Percentiles rank a stretch among this genome's conserved stretches.
Conservation (phyloP, 2,888 invertebrate genomes). For the Anarsia innoxiella region DNA sequence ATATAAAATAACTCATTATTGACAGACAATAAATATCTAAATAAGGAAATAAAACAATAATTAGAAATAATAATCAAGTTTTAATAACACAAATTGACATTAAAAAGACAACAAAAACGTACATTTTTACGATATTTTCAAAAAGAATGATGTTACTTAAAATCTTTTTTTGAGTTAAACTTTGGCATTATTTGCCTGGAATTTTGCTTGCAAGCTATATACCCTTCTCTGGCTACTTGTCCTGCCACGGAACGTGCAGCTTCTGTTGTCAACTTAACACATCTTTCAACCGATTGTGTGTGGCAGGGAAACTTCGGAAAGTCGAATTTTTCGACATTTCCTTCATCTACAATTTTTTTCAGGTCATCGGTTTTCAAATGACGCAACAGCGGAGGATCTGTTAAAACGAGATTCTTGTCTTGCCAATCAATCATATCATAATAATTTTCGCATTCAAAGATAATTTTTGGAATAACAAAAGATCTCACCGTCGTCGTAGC, state of each 20-base stretch:
- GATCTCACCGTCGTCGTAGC: neutral
- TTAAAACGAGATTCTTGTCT: neutral
- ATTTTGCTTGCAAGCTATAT: no score
- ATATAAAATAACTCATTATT: no score
- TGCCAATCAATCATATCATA: slow-evolving; percentile 5
- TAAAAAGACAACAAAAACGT: neutral
- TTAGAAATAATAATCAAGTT: neutral
- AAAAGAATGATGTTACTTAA: slow-evolving; percentile 1
- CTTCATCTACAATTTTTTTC: neutral
- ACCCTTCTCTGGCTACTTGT: neutral
- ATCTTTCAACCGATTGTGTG: slow-evolving; percentile 5
- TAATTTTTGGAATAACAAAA: neutral
- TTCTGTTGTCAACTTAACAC: slow-evolving; percentile 1
- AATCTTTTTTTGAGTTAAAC: slow-evolving; percentile 1
- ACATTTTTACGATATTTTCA: neutral
- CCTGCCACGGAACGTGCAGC: neutral
- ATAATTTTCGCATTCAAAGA: slow-evolving; percentile 1
- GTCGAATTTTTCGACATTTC: slow-evolving; percentile 1
- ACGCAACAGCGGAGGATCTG: neutral
- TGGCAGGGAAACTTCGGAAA: slow-evolving; percentile 7
- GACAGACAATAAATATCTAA: neutral
- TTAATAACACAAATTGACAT: neutral
- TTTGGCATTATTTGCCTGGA: neutral
- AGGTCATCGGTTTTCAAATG: neutral
- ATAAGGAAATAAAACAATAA: neutral